phyloP scores from a whole-genome alignment of 1,140 invertebrate genomes.

The Drosophila nigrodunni region DNA sequence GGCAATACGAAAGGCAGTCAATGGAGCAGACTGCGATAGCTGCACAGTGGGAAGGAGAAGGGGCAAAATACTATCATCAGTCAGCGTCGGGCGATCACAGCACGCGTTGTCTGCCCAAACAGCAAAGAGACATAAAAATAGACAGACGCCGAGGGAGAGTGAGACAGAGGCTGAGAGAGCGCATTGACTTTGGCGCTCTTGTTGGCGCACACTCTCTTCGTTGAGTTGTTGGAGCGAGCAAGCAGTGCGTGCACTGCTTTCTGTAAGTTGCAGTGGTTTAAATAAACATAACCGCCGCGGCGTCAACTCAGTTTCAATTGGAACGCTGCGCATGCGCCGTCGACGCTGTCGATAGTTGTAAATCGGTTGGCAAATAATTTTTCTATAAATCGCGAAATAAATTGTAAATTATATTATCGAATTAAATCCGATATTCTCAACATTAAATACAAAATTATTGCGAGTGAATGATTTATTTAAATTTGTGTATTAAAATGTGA shows the following conservation, averaged over 20 bases:
- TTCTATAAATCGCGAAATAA: background rate
- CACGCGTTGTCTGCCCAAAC: slow-evolving; percentile 60
- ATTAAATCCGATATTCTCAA: no score
- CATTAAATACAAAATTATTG: background rate
- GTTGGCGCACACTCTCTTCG: slow-evolving; percentile 1
- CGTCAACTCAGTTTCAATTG: slow-evolving; percentile 72
- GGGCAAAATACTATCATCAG: slow-evolving; percentile 20
- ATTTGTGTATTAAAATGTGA: slow-evolving; percentile 51
- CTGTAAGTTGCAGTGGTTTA: slow-evolving; percentile 50
- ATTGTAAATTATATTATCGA: no score
- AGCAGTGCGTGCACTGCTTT: slow-evolving; percentile 56
- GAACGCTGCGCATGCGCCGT: slow-evolving; percentile 71
- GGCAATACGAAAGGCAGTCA: slow-evolving; percentile 55
- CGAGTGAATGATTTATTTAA: background rate
- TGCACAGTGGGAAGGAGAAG: background rate
- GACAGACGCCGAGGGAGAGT: background rate
- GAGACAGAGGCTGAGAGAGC: background rate
- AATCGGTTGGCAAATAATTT: slow-evolving; percentile 7
- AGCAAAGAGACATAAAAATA: slow-evolving; percentile 7
- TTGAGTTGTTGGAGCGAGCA: slow-evolving; percentile 27
- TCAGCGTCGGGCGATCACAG: slow-evolving; percentile 37
- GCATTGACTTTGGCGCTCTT: slow-evolving; percentile 13
- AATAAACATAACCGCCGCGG: slow-evolving; percentile 72
- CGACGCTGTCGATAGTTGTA: slow-evolving; percentile 22
- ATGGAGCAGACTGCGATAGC: slow-evolving; percentile 4